Evolutionary conservation across 2,797 vertebrate species (phyloP), one percentile per base, ranked within the genome.

Genomic region (Pelobates cultripes): DNA sequence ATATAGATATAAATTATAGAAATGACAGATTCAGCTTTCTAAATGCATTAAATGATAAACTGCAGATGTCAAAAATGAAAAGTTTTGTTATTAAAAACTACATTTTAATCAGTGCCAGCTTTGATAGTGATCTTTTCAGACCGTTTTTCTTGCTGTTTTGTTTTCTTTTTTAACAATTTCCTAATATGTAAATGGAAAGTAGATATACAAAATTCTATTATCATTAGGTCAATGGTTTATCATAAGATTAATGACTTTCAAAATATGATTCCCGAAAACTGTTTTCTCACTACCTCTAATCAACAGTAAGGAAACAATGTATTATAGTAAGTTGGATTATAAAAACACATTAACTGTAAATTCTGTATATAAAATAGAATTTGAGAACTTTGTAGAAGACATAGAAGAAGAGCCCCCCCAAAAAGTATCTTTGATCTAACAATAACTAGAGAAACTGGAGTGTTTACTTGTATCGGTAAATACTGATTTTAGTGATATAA

Each of bases 211-310:
- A 64, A 64, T 64, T 17, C 61, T 64, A 64, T 64, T 64, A 28
- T 64, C 61, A 2, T 64, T 10, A 40, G 61, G 61, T 64, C 61
- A 64, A 14, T 28, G 28, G 61, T 64, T 64, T 64, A 64, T 5
- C 4, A 64, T 40, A 64, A 64, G 61, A 64, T 68, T 68, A 68
- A 68, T 42, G 40, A 43, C 41, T 68, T 68, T 68, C 66, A 68
- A 68, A 68, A 68, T 68, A 43, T 43, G 42, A 68, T 68, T 57
- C 61, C n/a, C 47, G 4, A 7, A 64, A 40, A 64, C 28, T 64
- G 6, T 17, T 51, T 40, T 64, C 28, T 64, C 61, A 64, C 2
- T 64, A 64, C 61, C 17, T 64, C 61, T 64, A 28, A 40, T 64
- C n/a, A 64, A 40, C 61, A 5, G 4, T 61, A 28, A 17, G 61